Conservation (phyloP, 2,797 vertebrate genomes). For the Paguma larvata region DNA sequence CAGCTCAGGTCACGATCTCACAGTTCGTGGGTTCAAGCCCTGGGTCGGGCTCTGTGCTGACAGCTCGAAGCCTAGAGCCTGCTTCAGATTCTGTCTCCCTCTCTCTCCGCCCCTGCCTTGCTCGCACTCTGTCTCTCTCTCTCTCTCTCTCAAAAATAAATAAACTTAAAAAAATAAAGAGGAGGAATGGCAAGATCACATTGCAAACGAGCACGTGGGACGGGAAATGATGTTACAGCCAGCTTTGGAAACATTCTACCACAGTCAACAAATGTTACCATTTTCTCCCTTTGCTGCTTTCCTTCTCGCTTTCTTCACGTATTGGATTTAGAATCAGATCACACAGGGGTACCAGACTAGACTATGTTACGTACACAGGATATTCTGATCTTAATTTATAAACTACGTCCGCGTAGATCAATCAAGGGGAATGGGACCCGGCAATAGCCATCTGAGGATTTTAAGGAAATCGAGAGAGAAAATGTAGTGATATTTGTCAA, state of each 20-base stretch:
- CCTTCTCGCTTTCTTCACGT: not conserved
- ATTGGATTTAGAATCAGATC: slow-evolving; percentile 37
- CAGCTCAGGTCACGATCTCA: too few relatives aligned
- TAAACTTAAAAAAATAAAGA: not conserved
- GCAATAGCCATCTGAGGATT: slow-evolving; percentile 31
- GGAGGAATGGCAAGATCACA: not conserved
- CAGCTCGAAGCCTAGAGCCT: too few relatives aligned
- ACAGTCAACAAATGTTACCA: not conserved
- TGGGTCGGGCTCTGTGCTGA: too few relatives aligned
- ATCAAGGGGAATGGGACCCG: not conserved
- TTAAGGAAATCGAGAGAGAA: slow-evolving; percentile 49
- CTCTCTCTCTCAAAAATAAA: too few relatives aligned
- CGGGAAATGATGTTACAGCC: not conserved
- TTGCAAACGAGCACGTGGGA: not conserved
- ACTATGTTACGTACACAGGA: slow-evolving; percentile 37
- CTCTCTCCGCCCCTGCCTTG: too few relatives aligned
- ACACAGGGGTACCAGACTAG: not conserved
- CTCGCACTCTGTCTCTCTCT: too few relatives aligned
- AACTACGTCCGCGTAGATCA: slow-evolving; percentile 12
- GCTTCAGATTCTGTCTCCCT: too few relatives aligned
- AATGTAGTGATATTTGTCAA: not conserved
- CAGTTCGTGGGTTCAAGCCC: too few relatives aligned
- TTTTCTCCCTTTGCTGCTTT: slow-evolving; percentile 16
- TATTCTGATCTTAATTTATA: slow-evolving; percentile 55
- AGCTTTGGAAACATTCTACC: not conserved